Percentiles rank a stretch among this genome's conserved stretches.
Evolutionary conservation across 2,113 vertebrate species (phyloP).

Genomic region (Silurus asotus): DNA sequence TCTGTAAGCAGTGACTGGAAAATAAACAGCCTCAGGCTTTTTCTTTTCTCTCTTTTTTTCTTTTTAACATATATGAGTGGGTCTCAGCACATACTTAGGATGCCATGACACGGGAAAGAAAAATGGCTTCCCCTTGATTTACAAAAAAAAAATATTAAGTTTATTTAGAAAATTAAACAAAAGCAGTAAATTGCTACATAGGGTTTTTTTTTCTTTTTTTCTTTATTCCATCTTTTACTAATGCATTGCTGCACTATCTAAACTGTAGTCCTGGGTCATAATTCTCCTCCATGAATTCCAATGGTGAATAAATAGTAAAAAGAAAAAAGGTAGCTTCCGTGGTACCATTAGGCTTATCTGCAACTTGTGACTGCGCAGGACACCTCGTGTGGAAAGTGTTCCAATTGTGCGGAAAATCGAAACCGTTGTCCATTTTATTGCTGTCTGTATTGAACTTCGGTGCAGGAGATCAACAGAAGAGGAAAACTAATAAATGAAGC

Average conservation of each 20-base stretch:
- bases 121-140: neutral
- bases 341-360: slow-evolving; percentile 5
- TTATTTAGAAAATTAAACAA: too few relatives aligned
- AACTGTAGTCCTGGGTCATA: slow-evolving; percentile 18
- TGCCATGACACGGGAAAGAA: slow-evolving; percentile 16
- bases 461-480: neutral
- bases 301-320: slow-evolving; percentile 36
- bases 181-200: slow-evolving; percentile 45
- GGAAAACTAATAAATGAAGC: slow-evolving; percentile 12
- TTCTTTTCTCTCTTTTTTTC: slow-evolving; percentile 54
- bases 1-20: slow-evolving; percentile 76
- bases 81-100: neutral
- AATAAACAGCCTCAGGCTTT: slow-evolving; percentile 74
- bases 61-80: neutral
- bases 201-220: neutral
- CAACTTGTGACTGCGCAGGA: neutral
- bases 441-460: slow-evolving; percentile 42
- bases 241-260: slow-evolving; percentile 2
- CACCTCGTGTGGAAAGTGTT: neutral
- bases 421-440: slow-evolving; percentile 23
- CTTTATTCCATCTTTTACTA: slow-evolving; percentile 34
- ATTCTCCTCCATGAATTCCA: slow-evolving; percentile 34
- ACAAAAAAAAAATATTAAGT: too few relatives aligned
- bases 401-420: neutral
- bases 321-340: neutral